A percentile compares a stretch with the other conserved stretches of the same genome.
phyloP scores from a whole-genome alignment of 2,888 invertebrate species.

The Acleris sparsana region DNA sequence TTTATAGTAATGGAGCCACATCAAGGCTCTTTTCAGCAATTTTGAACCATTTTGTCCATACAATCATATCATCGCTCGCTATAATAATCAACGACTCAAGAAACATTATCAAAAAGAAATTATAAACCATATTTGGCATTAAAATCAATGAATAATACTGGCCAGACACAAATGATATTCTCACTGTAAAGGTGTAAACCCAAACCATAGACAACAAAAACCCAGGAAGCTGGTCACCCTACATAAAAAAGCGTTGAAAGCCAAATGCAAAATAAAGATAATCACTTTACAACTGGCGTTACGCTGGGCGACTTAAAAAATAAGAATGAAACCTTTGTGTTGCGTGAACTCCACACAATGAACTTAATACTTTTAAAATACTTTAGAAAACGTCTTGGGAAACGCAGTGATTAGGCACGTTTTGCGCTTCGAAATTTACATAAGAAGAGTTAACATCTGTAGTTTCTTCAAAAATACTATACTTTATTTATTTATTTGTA shows the following conservation, averaged over 20 bases:
- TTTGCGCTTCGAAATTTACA: conserved; percentile 40
- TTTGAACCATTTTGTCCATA: too few relatives aligned
- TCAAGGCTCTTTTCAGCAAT: too few relatives aligned
- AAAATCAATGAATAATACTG: background rate
- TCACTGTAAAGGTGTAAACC: background rate
- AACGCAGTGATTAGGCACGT: conserved; percentile 40
- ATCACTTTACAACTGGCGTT: conserved; percentile 38
- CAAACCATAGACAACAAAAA: conserved; percentile 23
- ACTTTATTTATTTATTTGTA: too few relatives aligned
- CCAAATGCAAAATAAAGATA: conserved; percentile 38
- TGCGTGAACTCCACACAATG: conserved; percentile 34
- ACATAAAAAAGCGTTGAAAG: conserved; percentile 37
- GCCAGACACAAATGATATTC: background rate
- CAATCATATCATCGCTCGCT: too few relatives aligned
- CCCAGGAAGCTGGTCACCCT: conserved; percentile 33
- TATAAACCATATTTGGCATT: too few relatives aligned
- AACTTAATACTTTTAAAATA: conserved; percentile 34
- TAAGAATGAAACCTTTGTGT: conserved; percentile 36
- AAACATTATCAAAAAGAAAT: too few relatives aligned
- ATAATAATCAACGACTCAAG: too few relatives aligned
- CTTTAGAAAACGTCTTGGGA: conserved; percentile 41
- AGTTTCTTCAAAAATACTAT: background rate
- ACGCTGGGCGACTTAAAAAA: conserved; percentile 38
- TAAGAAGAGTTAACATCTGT: conserved; percentile 18
- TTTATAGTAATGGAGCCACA: too few relatives aligned